A percentile compares a stretch with the other conserved stretches of the same genome.
Conservation (phyloP, 2,888 invertebrate species). For the Caenorhabditis angaria region DNA sequence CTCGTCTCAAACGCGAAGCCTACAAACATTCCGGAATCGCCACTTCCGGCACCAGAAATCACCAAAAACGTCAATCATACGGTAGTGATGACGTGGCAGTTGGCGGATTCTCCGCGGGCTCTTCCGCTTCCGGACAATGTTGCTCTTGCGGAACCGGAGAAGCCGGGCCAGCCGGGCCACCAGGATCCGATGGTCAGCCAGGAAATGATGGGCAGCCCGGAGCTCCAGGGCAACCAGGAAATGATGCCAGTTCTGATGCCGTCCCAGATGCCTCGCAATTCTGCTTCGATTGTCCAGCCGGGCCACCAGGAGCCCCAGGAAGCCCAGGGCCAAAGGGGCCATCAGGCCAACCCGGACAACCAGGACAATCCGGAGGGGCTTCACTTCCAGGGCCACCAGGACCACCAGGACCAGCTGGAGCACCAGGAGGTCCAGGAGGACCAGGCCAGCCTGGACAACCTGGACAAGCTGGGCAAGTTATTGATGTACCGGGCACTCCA, state of each 20-base stretch:
- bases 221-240: constrained; percentile 51
- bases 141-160: constrained; percentile 56
- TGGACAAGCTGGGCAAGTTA: constrained; percentile 53
- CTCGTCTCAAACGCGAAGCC: constrained; percentile 45
- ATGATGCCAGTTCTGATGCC: constrained; percentile 47
- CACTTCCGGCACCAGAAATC: constrained; percentile 30
- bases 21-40: constrained; percentile 39
- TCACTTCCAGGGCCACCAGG: constrained; percentile 51
- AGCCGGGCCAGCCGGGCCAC: constrained; percentile 53
- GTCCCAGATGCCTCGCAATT: constrained; percentile 45
- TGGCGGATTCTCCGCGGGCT: constrained; percentile 36
- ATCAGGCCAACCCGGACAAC: constrained; percentile 30
- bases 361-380: constrained; percentile 53
- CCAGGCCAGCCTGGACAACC: constrained; percentile 54
- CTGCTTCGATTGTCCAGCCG: constrained; percentile 59
- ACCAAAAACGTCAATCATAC: constrained; percentile 35
- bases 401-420: constrained; percentile 52
- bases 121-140: constrained; percentile 49
- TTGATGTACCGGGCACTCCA: constrained; percentile 53
- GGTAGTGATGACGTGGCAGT: constrained; percentile 41
- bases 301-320: constrained; percentile 52
- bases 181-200: constrained; percentile 56
- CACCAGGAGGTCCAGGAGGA: constrained; percentile 52
- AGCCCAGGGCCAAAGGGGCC: constrained; percentile 54
- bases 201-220: constrained; percentile 61